Conservation (phyloP, 1,140 invertebrate species). For the Caerostris darwini region DNA sequence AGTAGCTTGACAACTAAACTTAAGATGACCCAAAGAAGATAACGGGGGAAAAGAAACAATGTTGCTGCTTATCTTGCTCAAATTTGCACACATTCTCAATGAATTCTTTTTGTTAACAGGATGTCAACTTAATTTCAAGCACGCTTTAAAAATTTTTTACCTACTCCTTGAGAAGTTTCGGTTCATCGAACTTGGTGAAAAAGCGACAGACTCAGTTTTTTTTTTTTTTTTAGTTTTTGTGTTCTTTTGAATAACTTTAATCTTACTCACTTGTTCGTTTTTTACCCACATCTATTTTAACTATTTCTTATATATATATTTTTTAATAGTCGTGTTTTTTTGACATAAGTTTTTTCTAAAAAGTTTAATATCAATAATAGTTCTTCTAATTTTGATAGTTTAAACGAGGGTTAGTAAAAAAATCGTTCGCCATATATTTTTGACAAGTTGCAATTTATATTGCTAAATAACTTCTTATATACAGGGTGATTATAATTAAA, state of each 20-base stretch:
- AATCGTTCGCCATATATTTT: no score
- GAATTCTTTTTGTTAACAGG: background rate
- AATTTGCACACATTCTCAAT: background rate
- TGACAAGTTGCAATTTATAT: no score
- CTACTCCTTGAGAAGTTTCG: background rate
- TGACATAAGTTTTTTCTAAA: no score
- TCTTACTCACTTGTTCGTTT: background rate
- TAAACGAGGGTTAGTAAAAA: no score
- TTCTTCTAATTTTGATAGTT: no score
- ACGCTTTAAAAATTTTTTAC: background rate
- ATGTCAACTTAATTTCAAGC: background rate
- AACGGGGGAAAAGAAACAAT: background rate
- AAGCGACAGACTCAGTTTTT: background rate
- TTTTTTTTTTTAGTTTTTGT: background rate
- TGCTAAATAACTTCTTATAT: no score
- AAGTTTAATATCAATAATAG: no score
- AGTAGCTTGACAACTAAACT: background rate
- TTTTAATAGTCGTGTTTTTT: no score
- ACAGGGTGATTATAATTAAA: no score
- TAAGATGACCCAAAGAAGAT: background rate
- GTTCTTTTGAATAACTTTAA: background rate
- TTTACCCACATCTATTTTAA: no score
- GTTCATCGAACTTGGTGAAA: conserved; percentile 19
- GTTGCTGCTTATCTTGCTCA: background rate
- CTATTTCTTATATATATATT: no score